Percentiles rank a stretch among this genome's conserved stretches.
phyloP scores from a whole-genome alignment of 2,113 vertebrate genomes.

The Poecilia latipinna region DNA sequence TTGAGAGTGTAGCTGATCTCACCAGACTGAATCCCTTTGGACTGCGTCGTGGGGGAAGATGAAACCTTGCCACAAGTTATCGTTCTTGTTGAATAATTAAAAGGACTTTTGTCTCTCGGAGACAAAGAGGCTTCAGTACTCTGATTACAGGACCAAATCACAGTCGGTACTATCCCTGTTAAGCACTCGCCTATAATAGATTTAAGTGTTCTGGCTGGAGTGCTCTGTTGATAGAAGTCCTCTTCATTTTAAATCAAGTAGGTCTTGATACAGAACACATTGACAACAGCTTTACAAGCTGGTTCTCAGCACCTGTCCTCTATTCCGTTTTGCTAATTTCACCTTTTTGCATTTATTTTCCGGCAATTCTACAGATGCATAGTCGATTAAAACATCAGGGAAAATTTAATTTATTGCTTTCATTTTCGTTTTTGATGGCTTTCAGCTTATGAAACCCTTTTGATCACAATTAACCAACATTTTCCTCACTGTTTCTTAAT shows the following conservation, averaged over 20 bases:
- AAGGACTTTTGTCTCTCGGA: slow-evolving; percentile 25
- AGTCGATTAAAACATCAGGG: no score
- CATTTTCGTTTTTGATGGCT: no score
- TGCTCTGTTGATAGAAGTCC: slow-evolving; percentile 16
- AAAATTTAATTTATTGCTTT: no score
- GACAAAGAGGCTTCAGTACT: slow-evolving; percentile 16
- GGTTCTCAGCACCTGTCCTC: neutral
- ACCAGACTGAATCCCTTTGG: slow-evolving; percentile 46
- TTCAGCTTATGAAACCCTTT: no score
- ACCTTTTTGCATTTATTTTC: neutral
- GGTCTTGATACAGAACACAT: slow-evolving; percentile 11
- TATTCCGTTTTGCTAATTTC: neutral
- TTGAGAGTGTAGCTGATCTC: slow-evolving; percentile 58
- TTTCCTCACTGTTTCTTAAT: no score
- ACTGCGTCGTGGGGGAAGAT: slow-evolving; percentile 42
- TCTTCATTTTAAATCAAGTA: slow-evolving; percentile 27
- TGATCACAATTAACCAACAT: no score
- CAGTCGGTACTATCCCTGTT: neutral
- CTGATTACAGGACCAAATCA: slow-evolving; percentile 46
- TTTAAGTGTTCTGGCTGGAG: slow-evolving; percentile 25
- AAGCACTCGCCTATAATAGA: slow-evolving; percentile 21
- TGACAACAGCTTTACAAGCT: slow-evolving; percentile 16
- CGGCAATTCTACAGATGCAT: no score
- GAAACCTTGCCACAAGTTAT: slow-evolving; percentile 50
- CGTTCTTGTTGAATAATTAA: slow-evolving; percentile 63